Conservation (phyloP, 2,797 vertebrate species). For the Spinibarbus caldwelli region DNA sequence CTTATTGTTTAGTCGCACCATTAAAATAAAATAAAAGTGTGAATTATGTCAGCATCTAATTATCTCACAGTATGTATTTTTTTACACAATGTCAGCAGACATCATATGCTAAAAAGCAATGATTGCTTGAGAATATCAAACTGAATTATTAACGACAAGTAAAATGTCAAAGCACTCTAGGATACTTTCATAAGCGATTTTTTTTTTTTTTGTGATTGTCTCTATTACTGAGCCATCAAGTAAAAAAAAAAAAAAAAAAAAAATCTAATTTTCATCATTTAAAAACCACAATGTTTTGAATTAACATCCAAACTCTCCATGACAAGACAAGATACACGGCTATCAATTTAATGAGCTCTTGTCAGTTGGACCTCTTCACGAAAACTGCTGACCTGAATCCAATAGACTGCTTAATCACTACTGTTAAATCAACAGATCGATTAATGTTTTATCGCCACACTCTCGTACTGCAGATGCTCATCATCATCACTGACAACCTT, state of each 20-base stretch:
- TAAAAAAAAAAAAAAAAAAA: background rate
- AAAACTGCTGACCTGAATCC: background rate
- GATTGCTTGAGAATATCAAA: slow-evolving; percentile 3
- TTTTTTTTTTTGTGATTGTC: background rate
- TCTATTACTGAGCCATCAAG: background rate
- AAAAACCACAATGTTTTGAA: background rate
- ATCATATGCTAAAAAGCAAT: background rate
- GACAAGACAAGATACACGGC: background rate
- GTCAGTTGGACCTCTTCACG: background rate
- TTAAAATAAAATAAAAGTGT: too few species aligned
- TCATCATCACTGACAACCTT: slow-evolving; percentile 7
- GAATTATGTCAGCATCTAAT: background rate
- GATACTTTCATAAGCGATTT: background rate
- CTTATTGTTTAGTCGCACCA: too few species aligned
- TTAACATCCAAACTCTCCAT: background rate
- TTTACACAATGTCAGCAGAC: background rate
- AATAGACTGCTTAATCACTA: background rate
- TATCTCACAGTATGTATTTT: background rate
- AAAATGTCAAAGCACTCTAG: slow-evolving; percentile 20
- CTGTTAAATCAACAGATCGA: background rate
- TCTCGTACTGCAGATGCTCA: background rate
- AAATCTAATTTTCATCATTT: background rate
- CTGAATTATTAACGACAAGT: background rate
- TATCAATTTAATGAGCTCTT: background rate
- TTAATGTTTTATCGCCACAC: background rate